Base-by-base conservation (phyloP, 2,888 invertebrate genomes). In the Meteorus colon region DNA sequence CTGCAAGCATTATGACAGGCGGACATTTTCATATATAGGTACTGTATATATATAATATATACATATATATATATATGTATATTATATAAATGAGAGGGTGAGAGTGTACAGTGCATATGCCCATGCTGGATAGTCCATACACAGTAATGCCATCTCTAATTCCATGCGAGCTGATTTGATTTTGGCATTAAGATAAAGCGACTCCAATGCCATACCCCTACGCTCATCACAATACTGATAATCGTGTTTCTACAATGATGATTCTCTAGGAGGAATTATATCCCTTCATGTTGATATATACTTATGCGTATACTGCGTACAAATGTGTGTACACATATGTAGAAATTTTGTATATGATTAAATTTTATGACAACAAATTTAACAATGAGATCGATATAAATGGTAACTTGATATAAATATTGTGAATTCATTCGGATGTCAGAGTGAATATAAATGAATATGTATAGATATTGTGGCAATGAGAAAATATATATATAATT, bases 131-230 rank as follows among this genome's bases (percentile, higher is more conserved):
- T 89, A 88, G 87, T 76, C 73, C 73, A 78, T 75, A 41, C 45
- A 81, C 84, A 83, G 85, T 89, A 89, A 88, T 89, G 88, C 89
- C 88, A 84, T 88, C 88, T 89, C 88, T 89, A 89, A 89, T 89
- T 89, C 89, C 88, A 84, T 86, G 83, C 86, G 86, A 86, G 89
- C 86, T 89, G 89, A 89, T 89, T 89, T 89, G 89, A 89, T 89
- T 89, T 88, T 79, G 86, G 88, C 85, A 89, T 89, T 88, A 87
- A 89, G 89, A 89, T 89, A 89, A 89, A 89, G 83, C 87, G 82
- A 80, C 75, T 80, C 51, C 48, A 71, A 59, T 59, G 34, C 41
- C 59, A 51, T 66, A 67, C 60, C 72, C 55, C 75, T 41, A 14
- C 34, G 34, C 45, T 68, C 73, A 76, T 76, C 76, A 76, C 76